Evolutionary conservation across 2,888 invertebrate genomes (phyloP).

Genomic region (Mechanitis messenoides): DNA sequence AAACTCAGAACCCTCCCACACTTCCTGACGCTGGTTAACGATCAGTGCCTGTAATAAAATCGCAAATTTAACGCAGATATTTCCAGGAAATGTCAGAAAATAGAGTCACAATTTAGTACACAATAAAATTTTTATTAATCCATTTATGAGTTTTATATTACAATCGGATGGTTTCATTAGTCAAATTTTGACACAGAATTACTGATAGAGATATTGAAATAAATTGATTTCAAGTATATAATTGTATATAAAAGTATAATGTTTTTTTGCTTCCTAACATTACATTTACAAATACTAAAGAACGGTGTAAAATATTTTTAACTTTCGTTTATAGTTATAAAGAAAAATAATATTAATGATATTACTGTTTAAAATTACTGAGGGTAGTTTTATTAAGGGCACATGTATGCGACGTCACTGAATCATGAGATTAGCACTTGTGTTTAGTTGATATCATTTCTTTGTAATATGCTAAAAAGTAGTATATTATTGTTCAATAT

Average conservation of each 20-base stretch:
- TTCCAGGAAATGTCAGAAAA: constrained; percentile 19
- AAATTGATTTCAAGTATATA: background rate
- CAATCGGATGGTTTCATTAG: background rate
- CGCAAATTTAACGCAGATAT: constrained; percentile 22
- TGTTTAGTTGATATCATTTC: no score
- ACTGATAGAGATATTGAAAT: background rate
- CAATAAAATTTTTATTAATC: constrained; percentile 26
- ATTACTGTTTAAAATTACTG: no score
- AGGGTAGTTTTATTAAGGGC: background rate
- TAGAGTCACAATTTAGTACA: constrained; percentile 26
- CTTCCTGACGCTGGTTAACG: constrained; percentile 67
- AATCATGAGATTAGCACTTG: no score
- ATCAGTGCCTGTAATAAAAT: constrained; percentile 48
- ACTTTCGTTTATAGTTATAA: no score
- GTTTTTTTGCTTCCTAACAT: no score
- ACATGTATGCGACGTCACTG: no score
- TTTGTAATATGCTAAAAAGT: no score
- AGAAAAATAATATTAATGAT: no score
- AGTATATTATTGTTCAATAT: no score
- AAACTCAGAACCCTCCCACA: constrained; percentile 85
- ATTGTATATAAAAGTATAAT: no score
- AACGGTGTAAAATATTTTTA: no score
- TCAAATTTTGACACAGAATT: background rate
- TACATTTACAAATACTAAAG: no score
- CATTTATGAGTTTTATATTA: constrained; percentile 24